Percentiles rank a stretch among this genome's conserved stretches.
These are phyloP conservation scores for Callaeas wilsoni DNA, from an alignment of 2,113 vertebrate genomes.

Conservation along the genomic window DNA sequence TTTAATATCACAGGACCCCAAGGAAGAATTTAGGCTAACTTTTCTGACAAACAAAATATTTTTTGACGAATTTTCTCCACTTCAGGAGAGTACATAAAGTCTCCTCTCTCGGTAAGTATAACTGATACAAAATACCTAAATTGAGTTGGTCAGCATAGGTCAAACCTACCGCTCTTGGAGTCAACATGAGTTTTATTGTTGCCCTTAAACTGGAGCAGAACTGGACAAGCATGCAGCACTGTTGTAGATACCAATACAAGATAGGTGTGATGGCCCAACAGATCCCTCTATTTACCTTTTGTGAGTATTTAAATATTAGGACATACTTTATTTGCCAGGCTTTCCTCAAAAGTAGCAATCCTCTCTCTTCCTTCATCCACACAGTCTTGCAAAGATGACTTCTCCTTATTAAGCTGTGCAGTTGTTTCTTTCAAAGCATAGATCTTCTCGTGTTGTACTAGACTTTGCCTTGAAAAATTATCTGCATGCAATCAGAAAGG, in stretches of 20 bases:
- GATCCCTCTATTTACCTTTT: neutral
- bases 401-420: conserved; percentile 69
- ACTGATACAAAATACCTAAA: neutral
- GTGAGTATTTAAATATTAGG: neutral
- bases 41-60: neutral
- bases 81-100: neutral
- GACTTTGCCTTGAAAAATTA: conserved; percentile 70
- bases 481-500: conserved; percentile 62
- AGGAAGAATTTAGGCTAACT: neutral
- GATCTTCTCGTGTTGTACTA: conserved; percentile 71
- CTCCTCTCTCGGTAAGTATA: neutral
- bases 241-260: neutral
- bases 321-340: conserved; percentile 69
- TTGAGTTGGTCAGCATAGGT: neutral
- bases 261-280: neutral
- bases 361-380: conserved; percentile 74
- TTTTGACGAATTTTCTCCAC: neutral
- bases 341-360: conserved; percentile 69
- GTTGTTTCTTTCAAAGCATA: conserved; percentile 64
- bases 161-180: neutral
- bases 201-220: neutral
- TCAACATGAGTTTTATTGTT: neutral
- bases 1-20: neutral
- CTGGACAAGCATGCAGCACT: neutral
- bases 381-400: conserved; percentile 69